Evolutionary conservation across 2,888 invertebrate species (phyloP), one percentile per base, ranked within the genome.

Genomic region (Piscicola geometra): DNA sequence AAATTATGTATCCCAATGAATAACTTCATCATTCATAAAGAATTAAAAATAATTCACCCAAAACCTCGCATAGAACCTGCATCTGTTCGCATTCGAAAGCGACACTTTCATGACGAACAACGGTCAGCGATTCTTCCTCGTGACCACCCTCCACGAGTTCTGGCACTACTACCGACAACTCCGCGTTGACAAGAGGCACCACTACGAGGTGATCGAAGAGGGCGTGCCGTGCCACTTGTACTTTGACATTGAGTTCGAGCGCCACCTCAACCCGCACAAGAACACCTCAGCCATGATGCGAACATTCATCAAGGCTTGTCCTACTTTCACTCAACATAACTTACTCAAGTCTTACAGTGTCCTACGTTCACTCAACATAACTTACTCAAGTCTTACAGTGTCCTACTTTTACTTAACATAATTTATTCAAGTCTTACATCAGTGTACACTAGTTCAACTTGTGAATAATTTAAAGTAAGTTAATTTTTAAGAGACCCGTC

Each of bases 171-270:
- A 69, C 80, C 83, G 83, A 30, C 83, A 83, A 76, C 75, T 84
- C 64, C 71, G 77, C 1, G 47, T 71, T 36, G 66, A 76, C 3
- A 79, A 81, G 71, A 80, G 81, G 47, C 81, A 82, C 67, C 84
- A 84, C 77, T 84, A 84, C 81, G 84, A 84, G 79, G 80, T 84
- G 15, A 84, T 84, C 47, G 83, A 83, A 56, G 82, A 83, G 83
- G 84, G 85, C 78, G 79, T 83, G n/a, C 87, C 87, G 0, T 88
- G 88, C 78, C 88, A 88, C 81, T 80, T 89, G 30, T 89, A 89
- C 81, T 88, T 89, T 82, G 89, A 89, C 81, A 83, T 89, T 35
- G 89, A 89, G 81, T 89, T 86, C 81, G 81, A 82, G 0, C 84
- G 79, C 71, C 82, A 82, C 1, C 67, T 82, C 0, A 89, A 89